Percentiles rank a stretch among this genome's conserved stretches.
phyloP scores from a whole-genome alignment of 2,888 invertebrate species.

The Norana najaformis region DNA sequence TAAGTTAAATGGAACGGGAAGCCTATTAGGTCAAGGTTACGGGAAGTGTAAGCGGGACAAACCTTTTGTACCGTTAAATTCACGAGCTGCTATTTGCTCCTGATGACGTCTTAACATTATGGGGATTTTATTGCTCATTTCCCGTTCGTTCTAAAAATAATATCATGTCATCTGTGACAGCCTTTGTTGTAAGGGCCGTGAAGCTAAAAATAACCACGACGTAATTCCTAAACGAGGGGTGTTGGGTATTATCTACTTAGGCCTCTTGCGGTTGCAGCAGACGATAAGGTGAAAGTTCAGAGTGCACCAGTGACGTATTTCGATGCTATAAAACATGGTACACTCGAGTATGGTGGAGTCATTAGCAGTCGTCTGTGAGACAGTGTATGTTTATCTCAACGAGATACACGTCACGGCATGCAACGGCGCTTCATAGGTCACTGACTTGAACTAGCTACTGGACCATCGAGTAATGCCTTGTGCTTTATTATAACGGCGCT shows the following conservation, averaged over 20 bases:
- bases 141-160: background rate
- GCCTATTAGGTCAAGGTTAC: background rate
- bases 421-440: no score
- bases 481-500: no score
- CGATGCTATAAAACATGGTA: background rate
- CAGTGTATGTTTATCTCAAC: background rate
- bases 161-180: background rate
- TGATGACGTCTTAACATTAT: background rate
- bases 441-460: no score
- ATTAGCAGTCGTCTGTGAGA: background rate
- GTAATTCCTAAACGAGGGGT: background rate
- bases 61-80: no score
- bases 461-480: no score
- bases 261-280: background rate
- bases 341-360: no score
- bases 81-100: no score
- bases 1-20: background rate
- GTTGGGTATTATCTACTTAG: background rate
- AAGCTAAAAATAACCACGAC: background rate
- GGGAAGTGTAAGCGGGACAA: background rate
- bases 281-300: background rate
- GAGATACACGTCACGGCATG: background rate
- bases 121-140: background rate
- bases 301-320: background rate
- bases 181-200: no score